Evolutionary conservation across 2,113 vertebrate genomes (phyloP).

Genomic region (Sebastes fasciatus): DNA sequence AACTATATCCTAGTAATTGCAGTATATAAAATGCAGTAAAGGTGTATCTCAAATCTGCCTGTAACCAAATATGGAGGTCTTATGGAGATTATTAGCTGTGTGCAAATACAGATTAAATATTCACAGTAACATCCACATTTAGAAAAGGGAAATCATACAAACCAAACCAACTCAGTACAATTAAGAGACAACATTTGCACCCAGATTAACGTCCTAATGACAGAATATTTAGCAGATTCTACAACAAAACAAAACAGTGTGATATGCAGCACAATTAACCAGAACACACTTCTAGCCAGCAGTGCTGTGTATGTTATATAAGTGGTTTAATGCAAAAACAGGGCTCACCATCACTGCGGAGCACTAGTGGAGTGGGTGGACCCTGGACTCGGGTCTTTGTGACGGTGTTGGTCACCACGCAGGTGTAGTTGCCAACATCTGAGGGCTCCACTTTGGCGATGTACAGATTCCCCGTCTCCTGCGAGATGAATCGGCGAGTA

Average conservation of each 20-base stretch:
- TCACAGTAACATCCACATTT: background rate
- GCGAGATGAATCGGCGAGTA: conserved; percentile 94
- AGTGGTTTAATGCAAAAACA: background rate
- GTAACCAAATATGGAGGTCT: background rate
- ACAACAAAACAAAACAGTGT: background rate
- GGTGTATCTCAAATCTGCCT: background rate
- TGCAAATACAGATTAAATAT: background rate
- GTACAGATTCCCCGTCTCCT: conserved; percentile 96
- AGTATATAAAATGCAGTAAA: background rate
- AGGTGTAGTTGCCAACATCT: conserved; percentile 97
- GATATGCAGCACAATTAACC: background rate
- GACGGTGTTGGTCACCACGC: conserved; percentile 94
- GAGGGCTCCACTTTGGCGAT: conserved; percentile 96
- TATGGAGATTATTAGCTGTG: background rate
- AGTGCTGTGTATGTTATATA: background rate
- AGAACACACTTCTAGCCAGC: background rate
- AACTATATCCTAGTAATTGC: background rate
- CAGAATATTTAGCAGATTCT: background rate
- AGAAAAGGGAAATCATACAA: conserved; percentile 5
- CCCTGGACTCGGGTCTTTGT: conserved; percentile 92
- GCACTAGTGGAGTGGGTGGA: conserved; percentile 92
- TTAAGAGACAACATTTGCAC: background rate
- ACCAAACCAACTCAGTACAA: background rate
- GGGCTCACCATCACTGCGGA: conserved; percentile 93
- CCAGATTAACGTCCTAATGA: background rate